Evolutionary conservation across 2,797 vertebrate species (phyloP).

Genomic region (Hippocampus kuda): DNA sequence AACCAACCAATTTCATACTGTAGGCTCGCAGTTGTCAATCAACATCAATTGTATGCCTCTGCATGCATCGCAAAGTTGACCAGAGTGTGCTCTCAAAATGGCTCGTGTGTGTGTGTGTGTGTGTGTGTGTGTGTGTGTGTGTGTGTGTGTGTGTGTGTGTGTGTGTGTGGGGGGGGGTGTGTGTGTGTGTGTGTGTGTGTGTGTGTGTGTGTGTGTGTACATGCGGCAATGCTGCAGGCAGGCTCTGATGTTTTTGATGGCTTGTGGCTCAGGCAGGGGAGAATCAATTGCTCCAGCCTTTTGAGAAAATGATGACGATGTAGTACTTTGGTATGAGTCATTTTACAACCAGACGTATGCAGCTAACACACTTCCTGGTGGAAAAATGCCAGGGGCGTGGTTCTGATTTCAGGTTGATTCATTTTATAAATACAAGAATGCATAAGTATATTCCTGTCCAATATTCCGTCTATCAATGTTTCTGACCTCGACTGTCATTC

Average conservation of each 20-base stretch:
- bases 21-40: constrained; percentile 3
- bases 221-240: background rate
- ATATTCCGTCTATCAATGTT: background rate
- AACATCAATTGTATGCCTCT: constrained; percentile 6
- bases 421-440: background rate
- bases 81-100: constrained; percentile 10
- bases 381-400: background rate
- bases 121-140: too few species aligned
- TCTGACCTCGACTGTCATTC: background rate
- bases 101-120: constrained; percentile 9
- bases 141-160: too few species aligned
- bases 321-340: constrained; percentile 1
- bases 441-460: background rate
- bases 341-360: background rate
- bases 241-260: constrained; percentile 14
- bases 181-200: background rate
- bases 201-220: too few species aligned
- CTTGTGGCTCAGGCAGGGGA: constrained; percentile 8
- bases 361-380: background rate
- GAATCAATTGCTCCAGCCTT: background rate
- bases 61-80: constrained; percentile 12
- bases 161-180: background rate
- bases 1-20: background rate
- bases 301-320: constrained; percentile 1
- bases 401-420: background rate